Evolutionary conservation across 2,113 vertebrate species (phyloP), one percentile per base, ranked within the genome.

Genomic region (Hypomesus transpacificus): DNA sequence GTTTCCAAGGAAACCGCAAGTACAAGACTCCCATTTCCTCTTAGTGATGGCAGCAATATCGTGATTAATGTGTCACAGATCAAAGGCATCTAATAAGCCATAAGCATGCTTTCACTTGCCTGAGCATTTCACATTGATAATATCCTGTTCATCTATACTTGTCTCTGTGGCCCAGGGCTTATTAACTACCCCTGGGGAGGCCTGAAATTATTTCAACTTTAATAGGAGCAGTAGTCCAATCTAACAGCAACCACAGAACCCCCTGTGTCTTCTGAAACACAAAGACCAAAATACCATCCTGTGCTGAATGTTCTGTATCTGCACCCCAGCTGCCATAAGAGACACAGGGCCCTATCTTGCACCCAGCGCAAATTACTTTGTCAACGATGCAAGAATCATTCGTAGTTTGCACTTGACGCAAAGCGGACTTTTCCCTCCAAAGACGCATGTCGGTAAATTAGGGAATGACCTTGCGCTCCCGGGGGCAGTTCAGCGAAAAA

Each of bases 1-100:
- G 89, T 91, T 91, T 80, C 89, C 86, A 85, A 82, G 90, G 89
- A 85, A 89, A 90, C 86, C 46, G 51, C 75, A 76, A 59, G 67
- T 24, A 73, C 74, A 68, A 83, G 60, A 82, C 86, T 82, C 69
- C 66, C 68, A 70, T 79, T 81, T 88, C 75, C 77, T 77, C 82
- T 77, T 79, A 77, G 80, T 84, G 85, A 88, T 73, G 70, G 64
- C 85, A 86, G 75, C 74, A 77, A 86, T 78, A 81, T 75, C 60
- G 63, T 81, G 76, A 90, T 86, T 86, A 89, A 87, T 82, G 75
- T 82, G 82, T 85, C 81, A 81, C 78, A 80, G 83, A 87, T 89
- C 75, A 85, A 87, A 90, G 79, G 80, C 74, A 80, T 86, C 76
- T 85, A 84, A 84, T 65, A 60, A 88, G 75, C 75, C 79, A 77